Evolutionary conservation across 92 coral and sea anemone species (phyloP), one percentile per base, ranked within the genome.

Genomic region (Galaxea fascicularis): DNA sequence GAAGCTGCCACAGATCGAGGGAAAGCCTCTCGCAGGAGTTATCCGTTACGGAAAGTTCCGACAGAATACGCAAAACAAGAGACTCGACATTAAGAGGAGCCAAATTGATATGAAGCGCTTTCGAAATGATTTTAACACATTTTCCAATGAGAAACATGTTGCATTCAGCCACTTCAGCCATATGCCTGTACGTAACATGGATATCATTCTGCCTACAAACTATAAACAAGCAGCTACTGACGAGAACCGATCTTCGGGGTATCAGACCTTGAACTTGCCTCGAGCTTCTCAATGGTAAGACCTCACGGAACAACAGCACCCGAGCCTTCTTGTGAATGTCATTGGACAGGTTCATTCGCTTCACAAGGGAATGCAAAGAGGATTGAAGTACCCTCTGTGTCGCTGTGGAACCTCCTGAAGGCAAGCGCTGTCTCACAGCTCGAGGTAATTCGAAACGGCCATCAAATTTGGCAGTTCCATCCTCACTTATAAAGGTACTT

Each of bases 141-240:
- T 83, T 84, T 7, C 89, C 91, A 4, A 94, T 77, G 2, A 64
- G 12, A 28, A 78, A 89, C 70, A 87, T 9, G 28, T 87, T 84
- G 9, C 90, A 86, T 6, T 83, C 84, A 8, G 92, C 86, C 8
- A 86, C 76, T 30, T 94, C 86, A 24, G 98, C 82, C 82, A 92
- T 86, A 10, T 80, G 80, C 51, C 87, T 76, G 35, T 86, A 62
- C 4, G 87, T 70, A 27, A 92, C 12, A 22, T 84, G 74, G 27
- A 90, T 79, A 20, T 82, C 73, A 69, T 89, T 94, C 44, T 82
- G 92, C 68, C 98, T 83, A 41, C 88, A 87, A 21, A 94, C 91
- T 17, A 94, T 87, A 54, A 82, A 87, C 68, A 94, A 73, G 45
- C 95, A 87, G 27, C 86, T 53, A 14, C 90, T 93, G 8, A 81